Evolutionary conservation across 2,797 vertebrate genomes (phyloP).

Genomic region (Semotilus atromaculatus): DNA sequence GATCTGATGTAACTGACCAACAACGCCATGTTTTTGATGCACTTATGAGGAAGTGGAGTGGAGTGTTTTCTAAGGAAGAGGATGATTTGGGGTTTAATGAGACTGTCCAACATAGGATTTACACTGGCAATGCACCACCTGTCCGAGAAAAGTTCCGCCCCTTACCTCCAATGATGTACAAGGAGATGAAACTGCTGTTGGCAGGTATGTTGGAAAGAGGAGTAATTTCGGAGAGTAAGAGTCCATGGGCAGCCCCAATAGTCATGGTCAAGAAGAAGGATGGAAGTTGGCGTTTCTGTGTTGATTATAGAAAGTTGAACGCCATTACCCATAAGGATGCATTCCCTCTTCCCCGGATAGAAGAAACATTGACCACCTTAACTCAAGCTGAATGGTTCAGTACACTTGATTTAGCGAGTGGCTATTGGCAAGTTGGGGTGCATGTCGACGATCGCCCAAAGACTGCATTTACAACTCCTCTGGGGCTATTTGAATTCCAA

Average conservation of each 20-base stretch:
- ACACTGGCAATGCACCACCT: neutral
- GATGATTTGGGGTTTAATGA: neutral
- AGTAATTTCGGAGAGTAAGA: neutral
- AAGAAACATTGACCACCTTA: too few species aligned
- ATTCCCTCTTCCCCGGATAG: too few species aligned
- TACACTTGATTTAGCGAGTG: too few species aligned
- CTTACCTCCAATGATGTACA: slow-evolving; percentile 13
- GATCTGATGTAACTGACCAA: neutral
- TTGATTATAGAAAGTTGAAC: too few species aligned
- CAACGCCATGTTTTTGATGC: neutral
- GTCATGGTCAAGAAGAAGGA: neutral
- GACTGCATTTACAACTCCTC: too few species aligned
- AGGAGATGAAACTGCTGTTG: neutral
- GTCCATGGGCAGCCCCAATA: slow-evolving; percentile 22
- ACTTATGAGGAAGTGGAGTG: neutral
- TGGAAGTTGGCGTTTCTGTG: too few species aligned
- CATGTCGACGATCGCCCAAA: too few species aligned
- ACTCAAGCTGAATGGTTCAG: too few species aligned
- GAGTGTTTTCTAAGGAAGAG: neutral
- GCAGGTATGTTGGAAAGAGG: slow-evolving; percentile 14
- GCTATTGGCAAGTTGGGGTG: too few species aligned
- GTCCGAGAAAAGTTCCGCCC: neutral
- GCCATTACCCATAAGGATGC: too few species aligned
- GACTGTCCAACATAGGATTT: neutral
- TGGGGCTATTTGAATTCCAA: too few species aligned